phyloP scores from a whole-genome alignment of 2,888 invertebrate species.

The Yponomeuta plumbellus region DNA sequence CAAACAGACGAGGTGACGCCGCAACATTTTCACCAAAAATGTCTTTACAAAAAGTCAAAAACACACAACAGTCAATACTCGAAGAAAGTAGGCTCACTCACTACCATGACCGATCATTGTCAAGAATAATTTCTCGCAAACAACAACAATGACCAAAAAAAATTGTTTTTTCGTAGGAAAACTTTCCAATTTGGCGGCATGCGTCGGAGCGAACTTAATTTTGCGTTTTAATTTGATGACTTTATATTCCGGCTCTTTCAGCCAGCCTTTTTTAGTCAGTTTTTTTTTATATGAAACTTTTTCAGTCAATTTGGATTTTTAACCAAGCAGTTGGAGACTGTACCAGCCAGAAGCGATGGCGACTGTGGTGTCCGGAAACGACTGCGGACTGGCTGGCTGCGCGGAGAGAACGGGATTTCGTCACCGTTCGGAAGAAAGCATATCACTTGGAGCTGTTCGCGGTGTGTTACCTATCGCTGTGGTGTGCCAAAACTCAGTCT shows the following conservation, averaged over 20 bases:
- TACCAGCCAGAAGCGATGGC: slow-evolving; percentile 26
- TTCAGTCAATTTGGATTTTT: not conserved
- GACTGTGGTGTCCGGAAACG: slow-evolving; percentile 31
- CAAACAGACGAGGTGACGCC: slow-evolving; percentile 35
- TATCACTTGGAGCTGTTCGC: slow-evolving; percentile 37
- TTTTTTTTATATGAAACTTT: no score
- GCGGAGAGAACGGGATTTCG: slow-evolving; percentile 46
- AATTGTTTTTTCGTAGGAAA: slow-evolving; percentile 1
- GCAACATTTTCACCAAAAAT: slow-evolving; percentile 33
- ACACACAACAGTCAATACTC: slow-evolving; percentile 30
- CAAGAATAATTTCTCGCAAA: not conserved
- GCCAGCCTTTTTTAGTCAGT: not conserved
- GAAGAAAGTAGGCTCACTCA: slow-evolving; percentile 3
- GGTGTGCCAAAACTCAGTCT: slow-evolving; percentile 2
- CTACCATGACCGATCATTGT: slow-evolving; percentile 30
- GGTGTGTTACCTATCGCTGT: slow-evolving; percentile 11
- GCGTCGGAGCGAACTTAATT: not conserved
- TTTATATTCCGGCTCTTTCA: not conserved
- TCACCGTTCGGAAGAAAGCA: slow-evolving; percentile 44
- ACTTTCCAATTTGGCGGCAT: slow-evolving; percentile 10
- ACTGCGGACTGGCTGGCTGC: slow-evolving; percentile 30
- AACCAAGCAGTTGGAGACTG: not conserved
- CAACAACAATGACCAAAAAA: not conserved
- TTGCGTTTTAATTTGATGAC: not conserved
- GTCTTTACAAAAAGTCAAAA: slow-evolving; percentile 22